A percentile compares a stretch with the other conserved stretches of the same genome.
Evolutionary conservation across 92 coral and sea anemone genomes (phyloP).

Genomic region (Phenganax marumi): DNA sequence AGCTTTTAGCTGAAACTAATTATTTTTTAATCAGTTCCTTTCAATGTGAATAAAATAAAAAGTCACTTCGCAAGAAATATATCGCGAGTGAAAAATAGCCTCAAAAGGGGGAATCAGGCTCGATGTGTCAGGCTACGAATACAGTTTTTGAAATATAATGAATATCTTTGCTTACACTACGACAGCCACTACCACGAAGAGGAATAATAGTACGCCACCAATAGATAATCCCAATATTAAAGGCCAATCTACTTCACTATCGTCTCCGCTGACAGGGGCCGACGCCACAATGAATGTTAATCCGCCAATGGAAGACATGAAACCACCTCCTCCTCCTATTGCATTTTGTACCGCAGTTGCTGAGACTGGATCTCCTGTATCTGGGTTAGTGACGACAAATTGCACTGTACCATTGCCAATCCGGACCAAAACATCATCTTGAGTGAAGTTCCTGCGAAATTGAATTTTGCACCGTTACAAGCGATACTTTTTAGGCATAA

Average conservation of each 20-base stretch:
- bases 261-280: neutral
- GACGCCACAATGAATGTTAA: neutral
- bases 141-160: neutral
- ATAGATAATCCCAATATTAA: slow-evolving; percentile 38
- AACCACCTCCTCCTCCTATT: neutral
- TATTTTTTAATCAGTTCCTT: neutral
- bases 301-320: neutral
- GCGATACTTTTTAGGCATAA: too few species aligned
- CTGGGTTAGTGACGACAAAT: neutral
- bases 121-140: too few species aligned
- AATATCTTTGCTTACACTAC: slow-evolving; percentile 23
- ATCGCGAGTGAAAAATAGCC: too few species aligned
- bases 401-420: neutral
- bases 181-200: slow-evolving; percentile 6
- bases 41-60: neutral
- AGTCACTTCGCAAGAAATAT: too few species aligned
- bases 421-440: slow-evolving; percentile 6
- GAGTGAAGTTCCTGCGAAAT: slow-evolving; percentile 7
- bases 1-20: neutral
- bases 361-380: neutral
- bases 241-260: slow-evolving; percentile 20
- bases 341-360: neutral
- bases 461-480: too few species aligned
- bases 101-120: too few species aligned
- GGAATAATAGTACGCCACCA: slow-evolving; percentile 25